Evolutionary conservation across 2,797 vertebrate genomes (phyloP).

Genomic region (Jordanella pulchra): DNA sequence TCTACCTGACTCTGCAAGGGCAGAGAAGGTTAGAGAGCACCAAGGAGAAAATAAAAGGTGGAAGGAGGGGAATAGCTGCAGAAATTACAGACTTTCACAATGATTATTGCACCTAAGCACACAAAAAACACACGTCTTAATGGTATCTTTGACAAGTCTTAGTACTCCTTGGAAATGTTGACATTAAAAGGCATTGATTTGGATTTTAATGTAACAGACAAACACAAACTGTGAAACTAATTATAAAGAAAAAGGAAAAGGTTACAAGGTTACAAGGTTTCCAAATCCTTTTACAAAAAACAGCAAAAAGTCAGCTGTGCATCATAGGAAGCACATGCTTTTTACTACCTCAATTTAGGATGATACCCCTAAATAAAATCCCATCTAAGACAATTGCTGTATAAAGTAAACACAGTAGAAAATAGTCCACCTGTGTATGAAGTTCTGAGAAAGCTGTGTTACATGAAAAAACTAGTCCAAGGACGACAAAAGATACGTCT

Average conservation of each 20-base stretch:
- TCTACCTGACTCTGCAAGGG: conserved; percentile 77
- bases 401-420: not conserved
- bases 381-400: not conserved
- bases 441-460: not conserved
- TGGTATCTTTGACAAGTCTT: not conserved
- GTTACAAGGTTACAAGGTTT: too few relatives aligned
- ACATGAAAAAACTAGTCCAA: not conserved
- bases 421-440: not conserved
- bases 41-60: conserved; percentile 29
- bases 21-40: conserved; percentile 42
- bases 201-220: not conserved
- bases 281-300: not conserved
- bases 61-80: conserved; percentile 19
- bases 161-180: not conserved
- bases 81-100: conserved; percentile 43
- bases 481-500: not conserved
- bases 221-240: not conserved
- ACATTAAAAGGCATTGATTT: not conserved
- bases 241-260: not conserved
- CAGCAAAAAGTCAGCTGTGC: not conserved
- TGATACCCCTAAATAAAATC: not conserved
- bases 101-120: conserved; percentile 19
- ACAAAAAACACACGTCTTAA: not conserved
- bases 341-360: not conserved
- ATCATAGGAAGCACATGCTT: not conserved